These are phyloP conservation scores for Osedax fenrisi DNA, from an alignment of 2,888 invertebrate genomes.

Conservation along the genomic window DNA sequence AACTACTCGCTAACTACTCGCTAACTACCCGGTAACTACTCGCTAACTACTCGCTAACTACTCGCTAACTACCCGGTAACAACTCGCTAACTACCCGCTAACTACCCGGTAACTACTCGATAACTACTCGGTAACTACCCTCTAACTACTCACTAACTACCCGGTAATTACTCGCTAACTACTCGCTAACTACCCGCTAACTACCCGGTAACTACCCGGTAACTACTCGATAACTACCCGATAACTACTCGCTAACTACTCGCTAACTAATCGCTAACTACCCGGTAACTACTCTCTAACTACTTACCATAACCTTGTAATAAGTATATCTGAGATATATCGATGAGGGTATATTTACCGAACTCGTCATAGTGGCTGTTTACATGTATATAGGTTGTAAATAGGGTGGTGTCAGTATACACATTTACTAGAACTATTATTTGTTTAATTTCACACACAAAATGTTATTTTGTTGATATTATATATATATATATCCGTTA, in stretches of 20 bases:
- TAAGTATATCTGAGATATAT: no score
- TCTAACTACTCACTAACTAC: neutral
- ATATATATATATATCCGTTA: neutral
- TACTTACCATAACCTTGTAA: no score
- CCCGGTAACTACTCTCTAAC: neutral
- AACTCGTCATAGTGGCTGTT: no score
- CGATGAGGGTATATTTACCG: no score
- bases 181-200: neutral
- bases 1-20: neutral
- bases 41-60: neutral
- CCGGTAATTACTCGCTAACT: neutral
- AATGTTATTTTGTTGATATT: neutral
- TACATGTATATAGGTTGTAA: neutral
- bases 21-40: neutral
- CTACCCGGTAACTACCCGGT: neutral
- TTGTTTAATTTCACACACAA: no score
- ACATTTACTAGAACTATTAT: no score
- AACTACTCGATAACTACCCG: neutral
- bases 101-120: neutral
- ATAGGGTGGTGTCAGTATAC: no score
- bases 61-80: neutral
- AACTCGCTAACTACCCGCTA: neutral
- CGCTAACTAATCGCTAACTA: neutral
- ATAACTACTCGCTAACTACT: neutral
- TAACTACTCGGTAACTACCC: neutral